phyloP scores from a whole-genome alignment of 2,797 vertebrate genomes.

The Myotis pilosus region DNA sequence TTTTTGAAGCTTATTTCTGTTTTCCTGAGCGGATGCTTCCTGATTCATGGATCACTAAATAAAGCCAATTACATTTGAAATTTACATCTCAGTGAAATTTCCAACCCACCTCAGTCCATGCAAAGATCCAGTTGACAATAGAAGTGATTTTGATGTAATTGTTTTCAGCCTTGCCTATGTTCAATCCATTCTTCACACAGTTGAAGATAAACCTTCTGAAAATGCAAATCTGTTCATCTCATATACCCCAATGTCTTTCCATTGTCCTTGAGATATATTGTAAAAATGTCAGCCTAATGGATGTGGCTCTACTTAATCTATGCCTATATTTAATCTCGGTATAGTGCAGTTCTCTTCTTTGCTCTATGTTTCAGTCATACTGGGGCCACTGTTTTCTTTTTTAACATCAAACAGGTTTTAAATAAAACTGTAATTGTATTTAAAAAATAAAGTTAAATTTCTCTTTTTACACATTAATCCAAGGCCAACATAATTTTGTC shows the following conservation, averaged over 20 bases:
- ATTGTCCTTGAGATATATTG: neutral
- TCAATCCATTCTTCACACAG: neutral
- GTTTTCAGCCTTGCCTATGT: neutral
- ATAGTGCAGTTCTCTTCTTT: neutral
- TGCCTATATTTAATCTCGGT: neutral
- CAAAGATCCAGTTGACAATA: neutral
- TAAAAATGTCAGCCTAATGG: slow-evolving; percentile 3
- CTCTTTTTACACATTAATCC: neutral
- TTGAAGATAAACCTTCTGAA: neutral
- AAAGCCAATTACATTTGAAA: neutral
- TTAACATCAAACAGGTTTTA: too few relatives aligned
- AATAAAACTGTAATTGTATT: neutral
- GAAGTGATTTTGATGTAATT: neutral
- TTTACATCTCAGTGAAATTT: neutral
- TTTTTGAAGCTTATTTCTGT: neutral
- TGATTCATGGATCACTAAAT: neutral
- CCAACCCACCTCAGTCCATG: neutral
- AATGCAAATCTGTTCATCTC: neutral
- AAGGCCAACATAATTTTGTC: slow-evolving; percentile 4
- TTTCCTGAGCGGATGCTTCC: neutral
- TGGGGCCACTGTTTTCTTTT: too few relatives aligned
- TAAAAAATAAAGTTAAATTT: slow-evolving; percentile 49
- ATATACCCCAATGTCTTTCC: neutral
- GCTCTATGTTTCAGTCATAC: neutral
- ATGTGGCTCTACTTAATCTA: neutral